Percentiles rank a stretch among this genome's conserved stretches.
phyloP scores from a whole-genome alignment of 23 tunicate species.

The Pegea sp. region DNA sequence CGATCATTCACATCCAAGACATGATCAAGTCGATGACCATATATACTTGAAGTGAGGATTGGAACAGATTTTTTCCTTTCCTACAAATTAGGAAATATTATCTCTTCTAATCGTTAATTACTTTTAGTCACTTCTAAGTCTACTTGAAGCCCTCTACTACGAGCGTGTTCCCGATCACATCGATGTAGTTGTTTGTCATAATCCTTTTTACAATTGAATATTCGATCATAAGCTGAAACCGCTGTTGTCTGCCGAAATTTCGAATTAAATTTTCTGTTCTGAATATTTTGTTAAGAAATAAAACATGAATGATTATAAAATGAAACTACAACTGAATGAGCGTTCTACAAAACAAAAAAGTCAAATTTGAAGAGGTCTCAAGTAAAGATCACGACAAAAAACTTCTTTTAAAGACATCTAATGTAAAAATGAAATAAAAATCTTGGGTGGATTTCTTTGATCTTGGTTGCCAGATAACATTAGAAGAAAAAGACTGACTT shows the following conservation, averaged over 20 bases:
- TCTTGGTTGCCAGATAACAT: no score
- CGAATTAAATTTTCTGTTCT: no score
- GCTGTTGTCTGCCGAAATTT: conserved; percentile 7
- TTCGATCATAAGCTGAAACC: conserved; percentile 46
- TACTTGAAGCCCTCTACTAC: conserved; percentile 53
- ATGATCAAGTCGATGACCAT: conserved; percentile 42
- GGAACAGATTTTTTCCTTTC: conserved; percentile 54
- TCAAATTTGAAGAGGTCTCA: no score
- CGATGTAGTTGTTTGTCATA: conserved; percentile 84
- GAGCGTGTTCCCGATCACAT: conserved; percentile 70
- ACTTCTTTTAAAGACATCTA: no score
- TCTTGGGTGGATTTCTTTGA: no score
- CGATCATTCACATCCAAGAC: conserved; percentile 59
- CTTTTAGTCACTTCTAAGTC: conserved; percentile 30
- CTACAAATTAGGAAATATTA: conserved; percentile 2
- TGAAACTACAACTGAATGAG: no score
- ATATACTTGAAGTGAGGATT: conserved; percentile 37
- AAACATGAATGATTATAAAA: no score
- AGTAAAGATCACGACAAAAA: no score
- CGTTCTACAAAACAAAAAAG: no score
- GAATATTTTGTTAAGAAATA: no score
- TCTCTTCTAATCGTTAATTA: conserved; percentile 1
- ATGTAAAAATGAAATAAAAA: no score
- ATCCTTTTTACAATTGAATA: conserved; percentile 24
- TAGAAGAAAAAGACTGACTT: no score